These are phyloP conservation scores for Momotus momota DNA, from an alignment of 2,797 vertebrate genomes.

Conservation along the genomic window DNA sequence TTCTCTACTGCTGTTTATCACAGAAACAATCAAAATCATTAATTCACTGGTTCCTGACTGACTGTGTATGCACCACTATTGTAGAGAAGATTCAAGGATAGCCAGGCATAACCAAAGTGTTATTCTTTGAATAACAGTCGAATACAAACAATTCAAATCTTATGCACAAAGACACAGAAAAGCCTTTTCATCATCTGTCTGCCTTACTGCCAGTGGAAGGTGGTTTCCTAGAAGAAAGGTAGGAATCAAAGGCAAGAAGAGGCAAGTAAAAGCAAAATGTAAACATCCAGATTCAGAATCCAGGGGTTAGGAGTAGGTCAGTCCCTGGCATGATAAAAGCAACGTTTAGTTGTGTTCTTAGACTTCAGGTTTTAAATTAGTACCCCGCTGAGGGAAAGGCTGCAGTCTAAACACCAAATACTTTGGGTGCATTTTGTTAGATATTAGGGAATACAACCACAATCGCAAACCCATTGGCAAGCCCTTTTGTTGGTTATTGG, in stretches of 20 bases:
- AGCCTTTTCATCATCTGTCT: neutral
- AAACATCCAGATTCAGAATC: constrained; percentile 1
- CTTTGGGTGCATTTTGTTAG: neutral
- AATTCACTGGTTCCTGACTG: neutral
- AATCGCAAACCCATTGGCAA: neutral
- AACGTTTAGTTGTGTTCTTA: neutral
- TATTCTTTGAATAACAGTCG: neutral
- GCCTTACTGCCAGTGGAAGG: neutral
- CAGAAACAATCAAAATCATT: neutral
- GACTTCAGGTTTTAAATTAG: neutral
- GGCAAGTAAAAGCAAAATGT: constrained; percentile 25
- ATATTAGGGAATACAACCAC: neutral
- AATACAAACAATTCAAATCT: neutral
- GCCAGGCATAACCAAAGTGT: neutral
- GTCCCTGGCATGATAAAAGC: neutral
- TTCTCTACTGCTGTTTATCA: neutral
- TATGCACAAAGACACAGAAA: neutral
- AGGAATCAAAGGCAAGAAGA: constrained; percentile 36
- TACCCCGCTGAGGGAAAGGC: neutral
- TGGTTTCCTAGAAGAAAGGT: constrained; percentile 25
- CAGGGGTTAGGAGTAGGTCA: neutral
- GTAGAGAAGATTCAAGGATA: neutral
- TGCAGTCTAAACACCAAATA: neutral
- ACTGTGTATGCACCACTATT: neutral
- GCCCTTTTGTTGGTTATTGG: neutral